Base-by-base conservation (phyloP, 2,888 invertebrate genomes). In the Phalangium opilio region DNA sequence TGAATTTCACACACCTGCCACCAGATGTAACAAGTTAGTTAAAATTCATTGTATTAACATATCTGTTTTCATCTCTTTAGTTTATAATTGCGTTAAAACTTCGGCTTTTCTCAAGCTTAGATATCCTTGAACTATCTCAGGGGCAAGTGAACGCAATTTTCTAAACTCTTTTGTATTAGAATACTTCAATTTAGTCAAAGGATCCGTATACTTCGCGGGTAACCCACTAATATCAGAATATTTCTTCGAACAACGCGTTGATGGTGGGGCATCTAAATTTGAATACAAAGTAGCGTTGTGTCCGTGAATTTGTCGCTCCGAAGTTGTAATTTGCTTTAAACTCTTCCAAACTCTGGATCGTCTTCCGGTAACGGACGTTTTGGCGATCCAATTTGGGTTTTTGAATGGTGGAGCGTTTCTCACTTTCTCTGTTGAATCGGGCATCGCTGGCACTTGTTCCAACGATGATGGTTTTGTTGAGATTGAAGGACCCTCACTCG, bases 121-220 rank as follows among this genome's bases (percentile, higher is more conserved):
- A 18, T 38, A 38, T 17, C 38, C 38, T 17, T 38, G 15, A 17
- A 38, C 38, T 17, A 38, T 15, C 15, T 38, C 38, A 12, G 38
- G 38, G 18, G 38, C 15, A 12, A 38, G 14, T 10, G 18, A 17
- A 2, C 38, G 38, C n/a, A 38, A 17, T 38, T 18, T 38, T 2
- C 17, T 38, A 38, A 38, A 38, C n/a, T 38, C 38, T 38, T 38
- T 18, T 14, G 38, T 18, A 38, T 38, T 38, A 38, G 18, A 38
- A 14, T 38, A 38, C 4, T 18, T 38, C 18, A 38, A 18, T 18
- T 38, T 38, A 8, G 38, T 38, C 14, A 17, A 18, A 38, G 38
- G 38, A 38, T 38, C 38, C 2, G 38, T 38, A 18, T 38, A 38
- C 27, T 27, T 38, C 14, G 18, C 38, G 8, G 3, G 38, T 38